Percentiles rank a stretch among this genome's conserved stretches.
phyloP scores from a whole-genome alignment of 1,140 invertebrate genomes.

The Dolichoris vasculosae region DNA sequence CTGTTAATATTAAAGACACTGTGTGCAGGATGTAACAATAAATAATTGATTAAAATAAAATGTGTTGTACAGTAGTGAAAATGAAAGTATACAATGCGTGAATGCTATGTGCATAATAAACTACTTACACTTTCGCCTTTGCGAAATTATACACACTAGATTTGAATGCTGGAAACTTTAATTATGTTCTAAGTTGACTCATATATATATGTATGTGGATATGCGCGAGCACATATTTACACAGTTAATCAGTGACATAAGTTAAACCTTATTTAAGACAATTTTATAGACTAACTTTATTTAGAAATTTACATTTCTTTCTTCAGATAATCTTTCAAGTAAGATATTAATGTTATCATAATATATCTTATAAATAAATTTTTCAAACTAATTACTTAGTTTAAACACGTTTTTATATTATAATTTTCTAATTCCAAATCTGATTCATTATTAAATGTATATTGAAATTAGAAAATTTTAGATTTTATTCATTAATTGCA shows the following conservation, averaged over 20 bases:
- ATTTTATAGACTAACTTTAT: not conserved
- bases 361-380: too few relatives aligned
- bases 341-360: too few relatives aligned
- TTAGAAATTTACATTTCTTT: not conserved
- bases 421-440: not conserved
- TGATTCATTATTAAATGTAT: not conserved
- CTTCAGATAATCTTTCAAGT: not conserved
- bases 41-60: slow-evolving; percentile 40
- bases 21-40: slow-evolving; percentile 1
- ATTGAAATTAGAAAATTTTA: not conserved
- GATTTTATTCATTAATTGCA: not conserved
- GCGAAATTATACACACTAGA: slow-evolving; percentile 43
- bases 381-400: not conserved
- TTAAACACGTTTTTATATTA: not conserved
- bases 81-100: slow-evolving; percentile 39
- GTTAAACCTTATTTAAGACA: too few relatives aligned
- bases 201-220: not conserved
- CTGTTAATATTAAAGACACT: not conserved
- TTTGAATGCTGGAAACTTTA: not conserved
- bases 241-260: too few relatives aligned
- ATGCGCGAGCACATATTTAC: too few relatives aligned
- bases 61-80: slow-evolving; percentile 9
- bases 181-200: not conserved
- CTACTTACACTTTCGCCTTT: slow-evolving; percentile 41
- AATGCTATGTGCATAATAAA: slow-evolving; percentile 26